phyloP scores from a whole-genome alignment of 2,888 invertebrate species.

The Dascillus cervinus region DNA sequence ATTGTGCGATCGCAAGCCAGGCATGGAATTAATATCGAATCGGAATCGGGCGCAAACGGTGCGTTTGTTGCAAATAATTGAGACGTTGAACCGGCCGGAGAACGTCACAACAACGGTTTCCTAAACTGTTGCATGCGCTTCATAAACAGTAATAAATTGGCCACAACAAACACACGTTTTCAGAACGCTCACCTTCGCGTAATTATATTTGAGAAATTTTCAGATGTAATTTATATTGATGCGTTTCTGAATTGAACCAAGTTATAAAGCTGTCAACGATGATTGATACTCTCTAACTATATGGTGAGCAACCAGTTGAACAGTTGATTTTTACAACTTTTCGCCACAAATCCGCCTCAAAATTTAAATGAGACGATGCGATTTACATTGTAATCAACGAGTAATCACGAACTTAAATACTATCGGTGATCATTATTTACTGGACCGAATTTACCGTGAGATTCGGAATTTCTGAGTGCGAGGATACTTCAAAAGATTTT shows the following conservation, averaged over 20 bases:
- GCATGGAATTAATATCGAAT: too few species aligned
- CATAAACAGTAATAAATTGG: conserved; percentile 28
- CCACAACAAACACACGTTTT: conserved; percentile 28
- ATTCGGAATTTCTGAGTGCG: too few species aligned
- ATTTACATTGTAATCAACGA: conserved; percentile 30
- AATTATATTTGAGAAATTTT: conserved; percentile 34
- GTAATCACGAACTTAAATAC: conserved; percentile 24
- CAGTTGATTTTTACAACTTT: conserved; percentile 8
- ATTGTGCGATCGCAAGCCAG: too few species aligned
- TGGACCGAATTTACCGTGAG: conserved; percentile 2
- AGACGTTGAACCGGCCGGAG: too few species aligned
- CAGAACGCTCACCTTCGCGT: conserved; percentile 26
- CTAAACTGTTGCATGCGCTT: conserved; percentile 19
- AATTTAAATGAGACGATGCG: conserved; percentile 12
- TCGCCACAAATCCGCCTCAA: conserved; percentile 3
- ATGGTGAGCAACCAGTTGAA: conserved; percentile 21
- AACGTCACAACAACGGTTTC: too few species aligned
- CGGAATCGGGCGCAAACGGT: too few species aligned
- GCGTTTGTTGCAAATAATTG: too few species aligned
- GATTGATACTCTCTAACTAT: conserved; percentile 34
- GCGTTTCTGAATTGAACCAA: conserved; percentile 33
- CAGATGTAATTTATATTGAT: conserved; percentile 35
- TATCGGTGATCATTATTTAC: conserved; percentile 16
- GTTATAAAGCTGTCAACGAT: conserved; percentile 36
- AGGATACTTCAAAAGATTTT: too few species aligned